These are phyloP conservation scores for Leuctra nigra DNA, from an alignment of 2,888 invertebrate species.

Conservation along the genomic window DNA sequence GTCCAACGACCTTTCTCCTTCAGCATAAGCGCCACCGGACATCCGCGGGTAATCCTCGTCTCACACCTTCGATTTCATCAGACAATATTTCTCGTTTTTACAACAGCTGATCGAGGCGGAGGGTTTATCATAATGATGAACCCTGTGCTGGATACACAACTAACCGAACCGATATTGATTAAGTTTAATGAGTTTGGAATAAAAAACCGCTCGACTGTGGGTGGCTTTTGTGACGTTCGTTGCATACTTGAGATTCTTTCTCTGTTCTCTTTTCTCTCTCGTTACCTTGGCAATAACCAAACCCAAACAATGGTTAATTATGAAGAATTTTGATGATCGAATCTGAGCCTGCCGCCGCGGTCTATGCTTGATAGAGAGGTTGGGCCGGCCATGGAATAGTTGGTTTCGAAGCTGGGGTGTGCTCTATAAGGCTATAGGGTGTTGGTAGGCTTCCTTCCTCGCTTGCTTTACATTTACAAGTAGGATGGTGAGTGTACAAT, in stretches of 20 bases:
- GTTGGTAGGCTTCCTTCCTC: too few species aligned
- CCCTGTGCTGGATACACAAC: not conserved
- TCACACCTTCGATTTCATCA: not conserved
- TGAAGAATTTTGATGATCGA: slow-evolving; percentile 6
- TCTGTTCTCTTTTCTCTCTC: not conserved
- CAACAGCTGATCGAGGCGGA: too few species aligned
- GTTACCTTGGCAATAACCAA: slow-evolving; percentile 9
- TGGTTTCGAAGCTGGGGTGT: not conserved
- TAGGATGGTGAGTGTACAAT: not conserved
- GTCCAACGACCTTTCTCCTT: not conserved
- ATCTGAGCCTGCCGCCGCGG: not conserved
- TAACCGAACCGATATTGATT: not conserved
- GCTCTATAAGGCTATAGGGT: not conserved
- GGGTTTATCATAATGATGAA: too few species aligned
- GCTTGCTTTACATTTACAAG: not conserved
- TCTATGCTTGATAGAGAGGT: too few species aligned
- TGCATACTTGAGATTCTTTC: not conserved
- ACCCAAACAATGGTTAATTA: slow-evolving; percentile 12
- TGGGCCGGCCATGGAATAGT: not conserved
- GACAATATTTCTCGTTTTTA: not conserved
- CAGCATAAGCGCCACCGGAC: slow-evolving; percentile 2
- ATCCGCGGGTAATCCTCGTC: not conserved
- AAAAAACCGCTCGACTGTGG: not conserved
- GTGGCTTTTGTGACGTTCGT: not conserved
- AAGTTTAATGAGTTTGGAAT: not conserved